Evolutionary conservation across 2,888 invertebrate genomes (phyloP), one percentile per base, ranked within the genome.

Genomic region (Drosophila mulleri): DNA sequence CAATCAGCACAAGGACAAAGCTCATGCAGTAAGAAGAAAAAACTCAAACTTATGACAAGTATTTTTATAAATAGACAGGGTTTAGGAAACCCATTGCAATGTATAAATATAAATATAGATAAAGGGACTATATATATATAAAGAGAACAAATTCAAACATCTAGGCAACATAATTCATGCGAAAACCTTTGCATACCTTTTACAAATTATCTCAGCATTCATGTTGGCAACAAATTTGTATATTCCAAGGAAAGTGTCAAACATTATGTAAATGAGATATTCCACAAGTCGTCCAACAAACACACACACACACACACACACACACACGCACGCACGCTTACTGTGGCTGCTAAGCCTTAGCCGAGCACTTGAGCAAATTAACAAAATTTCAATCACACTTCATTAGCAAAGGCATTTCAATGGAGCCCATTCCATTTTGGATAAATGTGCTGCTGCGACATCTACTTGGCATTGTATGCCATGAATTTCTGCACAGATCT

Each of bases 301-400:
- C 50, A 39, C 23, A 57, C 18, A 35, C 26, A 53, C 37, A 26
- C 39, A 39, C 39, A 8, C 16, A 16, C 39, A 7, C 41, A n/a
- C 41, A n/a, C n/a, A n/a, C n/a, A 8, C 39, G 5, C 50, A 53
- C 20, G n/a, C 41, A n/a, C n/a, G n/a, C 16, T 2, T 14, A 35
- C 20, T 48, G 58, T 29, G 50, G 12, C 45, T 59, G 41, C 57
- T 29, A 69, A 66, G 62, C 56, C 68, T 48, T 67, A 69, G 57
- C 54, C 68, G 78, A 78, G 73, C 75, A 89, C 89, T 89, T 84
- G 76, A 67, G 80, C 77, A 89, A 85, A 89, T 89, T 88, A 90
- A 90, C 90, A 88, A 89, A 90, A 89, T 89, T 87, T 86, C 88
- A 89, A 88, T 89, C 84, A 83, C 89, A 89, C 89, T 89, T 89